Percentiles rank a stretch among this genome's conserved stretches.
phyloP scores from a whole-genome alignment of 2,888 invertebrate species.

The Mantis religiosa region DNA sequence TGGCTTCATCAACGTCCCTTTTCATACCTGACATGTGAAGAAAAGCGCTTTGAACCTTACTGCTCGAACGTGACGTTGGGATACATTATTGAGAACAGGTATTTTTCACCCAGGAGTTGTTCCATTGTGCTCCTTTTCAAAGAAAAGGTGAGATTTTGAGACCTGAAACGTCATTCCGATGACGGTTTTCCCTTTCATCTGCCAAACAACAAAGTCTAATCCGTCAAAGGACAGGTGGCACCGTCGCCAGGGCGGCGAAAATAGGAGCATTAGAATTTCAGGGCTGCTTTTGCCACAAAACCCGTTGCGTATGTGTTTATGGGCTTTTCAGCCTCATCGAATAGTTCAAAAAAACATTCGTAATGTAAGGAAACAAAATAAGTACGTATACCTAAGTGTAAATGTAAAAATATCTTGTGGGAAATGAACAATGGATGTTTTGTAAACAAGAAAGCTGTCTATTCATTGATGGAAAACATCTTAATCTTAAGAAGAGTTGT shows the following conservation, averaged over 20 bases:
- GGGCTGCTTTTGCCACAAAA: not conserved
- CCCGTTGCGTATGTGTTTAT: not conserved
- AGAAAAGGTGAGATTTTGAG: not conserved
- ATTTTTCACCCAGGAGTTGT: not conserved
- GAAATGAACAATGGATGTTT: not conserved
- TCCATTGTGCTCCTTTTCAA: not conserved
- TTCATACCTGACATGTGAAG: not conserved
- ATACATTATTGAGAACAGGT: not conserved
- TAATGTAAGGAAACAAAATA: not conserved
- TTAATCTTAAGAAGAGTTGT: no score
- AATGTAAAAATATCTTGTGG: not conserved
- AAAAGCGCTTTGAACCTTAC: not conserved
- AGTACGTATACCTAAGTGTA: not conserved
- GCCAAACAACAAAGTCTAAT: not conserved
- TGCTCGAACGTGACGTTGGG: not conserved
- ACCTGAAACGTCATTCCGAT: not conserved
- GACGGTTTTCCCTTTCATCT: not conserved
- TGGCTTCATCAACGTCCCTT: not conserved
- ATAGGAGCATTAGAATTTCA: not conserved
- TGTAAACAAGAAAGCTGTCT: not conserved
- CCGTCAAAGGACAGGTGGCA: not conserved
- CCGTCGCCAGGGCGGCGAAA: not conserved
- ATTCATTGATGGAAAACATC: no score
- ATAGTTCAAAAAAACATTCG: not conserved
- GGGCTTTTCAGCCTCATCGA: not conserved